Conservation (phyloP, 92 coral and sea anemone species). For the Nematostella vectensis region DNA sequence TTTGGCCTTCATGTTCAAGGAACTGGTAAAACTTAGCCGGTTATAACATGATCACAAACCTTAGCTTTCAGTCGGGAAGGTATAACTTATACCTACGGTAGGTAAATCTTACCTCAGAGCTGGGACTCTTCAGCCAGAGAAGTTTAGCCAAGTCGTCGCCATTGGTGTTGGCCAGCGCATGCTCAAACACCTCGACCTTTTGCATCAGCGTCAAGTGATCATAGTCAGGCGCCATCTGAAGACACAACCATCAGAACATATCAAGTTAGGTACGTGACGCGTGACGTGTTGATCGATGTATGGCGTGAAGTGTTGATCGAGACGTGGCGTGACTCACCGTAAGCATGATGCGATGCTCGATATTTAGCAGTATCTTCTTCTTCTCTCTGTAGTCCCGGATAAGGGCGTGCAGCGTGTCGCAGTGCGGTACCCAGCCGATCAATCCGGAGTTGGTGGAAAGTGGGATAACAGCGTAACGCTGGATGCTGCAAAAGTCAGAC, state of each 20-base stretch:
- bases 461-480: conserved; percentile 94
- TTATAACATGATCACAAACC: too few relatives aligned
- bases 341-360: conserved; percentile 96
- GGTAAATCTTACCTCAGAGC: conserved; percentile 92
- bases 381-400: conserved; percentile 98
- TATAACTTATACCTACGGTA: too few relatives aligned
- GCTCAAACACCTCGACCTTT: conserved; percentile 98
- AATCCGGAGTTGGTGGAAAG: conserved; percentile 98
- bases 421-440: conserved; percentile 99
- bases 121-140: conserved; percentile 96
- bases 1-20: too few relatives aligned
- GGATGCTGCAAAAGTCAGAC: conserved; percentile 44
- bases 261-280: neutral
- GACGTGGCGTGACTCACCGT: conserved; percentile 26
- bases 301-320: too few relatives aligned
- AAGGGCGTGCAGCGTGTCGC: conserved; percentile 93
- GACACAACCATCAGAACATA: neutral
- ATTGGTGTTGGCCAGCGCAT: conserved; percentile 93
- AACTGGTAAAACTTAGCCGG: too few relatives aligned
- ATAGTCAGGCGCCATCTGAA: conserved; percentile 94
- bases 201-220: conserved; percentile 98
- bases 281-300: neutral
- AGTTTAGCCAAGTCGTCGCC: conserved; percentile 96
- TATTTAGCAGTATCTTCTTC: conserved; percentile 90
- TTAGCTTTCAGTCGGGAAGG: too few relatives aligned